Percentiles rank a stretch among this genome's conserved stretches.
Conservation (phyloP, 2,797 vertebrate genomes). For the Monodelphis domestica region DNA sequence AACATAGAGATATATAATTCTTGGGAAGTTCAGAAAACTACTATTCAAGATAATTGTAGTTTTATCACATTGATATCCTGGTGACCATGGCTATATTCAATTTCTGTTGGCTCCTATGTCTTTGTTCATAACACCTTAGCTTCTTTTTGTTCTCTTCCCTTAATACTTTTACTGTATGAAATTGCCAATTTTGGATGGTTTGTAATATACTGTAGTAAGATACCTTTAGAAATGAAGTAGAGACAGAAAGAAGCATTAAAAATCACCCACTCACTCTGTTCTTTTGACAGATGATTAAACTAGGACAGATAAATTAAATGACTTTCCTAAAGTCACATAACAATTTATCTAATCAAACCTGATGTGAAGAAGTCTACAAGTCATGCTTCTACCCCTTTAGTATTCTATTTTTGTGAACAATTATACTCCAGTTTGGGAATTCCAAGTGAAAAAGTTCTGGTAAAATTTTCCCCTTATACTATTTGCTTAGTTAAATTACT, state of each 20-base stretch:
- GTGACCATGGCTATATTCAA: neutral
- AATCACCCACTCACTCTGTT: neutral
- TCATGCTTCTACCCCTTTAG: neutral
- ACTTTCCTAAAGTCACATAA: neutral
- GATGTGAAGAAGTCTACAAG: neutral
- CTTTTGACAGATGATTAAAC: neutral
- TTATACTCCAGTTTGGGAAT: neutral
- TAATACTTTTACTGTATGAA: neutral
- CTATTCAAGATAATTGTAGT: neutral
- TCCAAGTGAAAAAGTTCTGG: neutral
- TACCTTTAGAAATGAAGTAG: neutral
- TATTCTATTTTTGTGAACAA: neutral
- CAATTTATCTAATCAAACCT: neutral
- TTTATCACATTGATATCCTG: neutral
- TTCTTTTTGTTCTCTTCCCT: neutral
- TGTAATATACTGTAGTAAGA: neutral
- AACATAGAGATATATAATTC: neutral
- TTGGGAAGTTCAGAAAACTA: neutral
- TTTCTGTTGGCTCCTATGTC: neutral
- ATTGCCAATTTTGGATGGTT: neutral
- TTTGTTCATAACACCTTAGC: neutral
- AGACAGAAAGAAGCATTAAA: neutral
- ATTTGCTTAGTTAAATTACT: neutral
- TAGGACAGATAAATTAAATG: neutral
- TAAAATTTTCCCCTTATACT: neutral